A percentile compares a stretch with the other conserved stretches of the same genome.
These are phyloP conservation scores for Micrastur ruficollis DNA, from an alignment of 2,797 vertebrate species.

Conservation along the genomic window DNA sequence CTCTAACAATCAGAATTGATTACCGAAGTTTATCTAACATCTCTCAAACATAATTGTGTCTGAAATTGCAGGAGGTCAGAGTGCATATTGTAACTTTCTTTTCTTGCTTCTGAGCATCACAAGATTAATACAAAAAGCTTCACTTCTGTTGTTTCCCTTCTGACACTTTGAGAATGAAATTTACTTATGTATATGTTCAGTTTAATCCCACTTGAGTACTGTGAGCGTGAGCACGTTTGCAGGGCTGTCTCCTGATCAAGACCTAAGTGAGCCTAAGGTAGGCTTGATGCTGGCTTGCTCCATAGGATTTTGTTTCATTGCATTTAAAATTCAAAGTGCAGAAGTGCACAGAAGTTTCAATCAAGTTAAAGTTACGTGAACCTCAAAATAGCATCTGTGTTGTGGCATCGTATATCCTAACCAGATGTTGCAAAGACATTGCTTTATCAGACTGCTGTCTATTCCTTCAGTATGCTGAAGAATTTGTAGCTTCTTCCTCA, in stretches of 20 bases:
- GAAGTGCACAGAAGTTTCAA: background rate
- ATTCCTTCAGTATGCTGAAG: background rate
- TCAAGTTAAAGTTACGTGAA: background rate
- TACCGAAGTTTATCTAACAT: background rate
- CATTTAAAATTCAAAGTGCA: background rate
- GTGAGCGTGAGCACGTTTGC: background rate
- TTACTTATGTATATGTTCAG: background rate
- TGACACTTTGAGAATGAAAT: background rate
- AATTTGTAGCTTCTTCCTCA: background rate
- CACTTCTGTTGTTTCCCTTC: background rate
- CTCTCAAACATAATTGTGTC: background rate
- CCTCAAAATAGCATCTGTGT: background rate
- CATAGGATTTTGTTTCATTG: background rate
- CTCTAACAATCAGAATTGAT: background rate
- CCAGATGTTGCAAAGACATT: background rate
- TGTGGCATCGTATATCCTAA: background rate
- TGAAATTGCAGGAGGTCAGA: background rate
- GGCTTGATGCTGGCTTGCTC: background rate
- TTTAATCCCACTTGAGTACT: background rate
- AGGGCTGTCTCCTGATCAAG: background rate
- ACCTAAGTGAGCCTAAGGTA: background rate
- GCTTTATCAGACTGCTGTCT: background rate
- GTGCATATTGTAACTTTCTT: background rate
- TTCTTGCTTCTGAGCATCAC: background rate
- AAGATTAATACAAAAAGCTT: background rate